Evolutionary conservation across 1,140 invertebrate species (phyloP).

Genomic region (Ericerus pela): DNA sequence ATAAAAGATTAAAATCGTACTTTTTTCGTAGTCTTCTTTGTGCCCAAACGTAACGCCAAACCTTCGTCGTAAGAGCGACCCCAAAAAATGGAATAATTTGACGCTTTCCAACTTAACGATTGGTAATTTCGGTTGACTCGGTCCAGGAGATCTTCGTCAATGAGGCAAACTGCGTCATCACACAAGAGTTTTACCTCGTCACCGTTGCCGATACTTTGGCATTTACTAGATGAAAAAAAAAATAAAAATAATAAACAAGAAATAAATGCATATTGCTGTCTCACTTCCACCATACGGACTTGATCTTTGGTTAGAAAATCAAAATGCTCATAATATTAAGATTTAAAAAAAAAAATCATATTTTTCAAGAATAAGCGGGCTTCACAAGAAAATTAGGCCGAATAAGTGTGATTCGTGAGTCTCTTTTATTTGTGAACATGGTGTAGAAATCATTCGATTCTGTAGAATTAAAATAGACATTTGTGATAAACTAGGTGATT

Average conservation of each 20-base stretch:
- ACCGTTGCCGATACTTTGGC: slow-evolving; percentile 32
- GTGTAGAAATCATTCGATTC: too few species aligned
- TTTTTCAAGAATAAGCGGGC: too few species aligned
- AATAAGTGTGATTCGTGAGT: too few species aligned
- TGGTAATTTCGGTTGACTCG: slow-evolving; percentile 43
- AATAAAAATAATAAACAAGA: slow-evolving; percentile 9
- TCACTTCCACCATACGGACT: too few species aligned
- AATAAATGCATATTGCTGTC: too few species aligned
- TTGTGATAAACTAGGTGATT: too few species aligned
- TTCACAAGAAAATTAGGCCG: too few species aligned
- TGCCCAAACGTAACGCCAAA: slow-evolving; percentile 53
- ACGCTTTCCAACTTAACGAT: slow-evolving; percentile 50
- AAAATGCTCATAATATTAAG: too few species aligned
- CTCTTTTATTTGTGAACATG: too few species aligned
- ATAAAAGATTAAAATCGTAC: slow-evolving; percentile 14
- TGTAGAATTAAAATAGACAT: too few species aligned
- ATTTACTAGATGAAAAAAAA: slow-evolving; percentile 38
- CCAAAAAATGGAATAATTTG: slow-evolving; percentile 70
- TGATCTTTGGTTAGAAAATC: too few species aligned
- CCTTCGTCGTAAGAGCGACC: slow-evolving; percentile 68
- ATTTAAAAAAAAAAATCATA: too few species aligned
- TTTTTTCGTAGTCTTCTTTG: slow-evolving; percentile 30
- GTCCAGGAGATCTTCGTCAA: slow-evolving; percentile 48
- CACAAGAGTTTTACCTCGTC: slow-evolving; percentile 44
- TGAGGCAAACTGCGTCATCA: slow-evolving; percentile 53